Base-by-base conservation (phyloP, 2,888 invertebrate genomes). In the Ennomos quercinarius region DNA sequence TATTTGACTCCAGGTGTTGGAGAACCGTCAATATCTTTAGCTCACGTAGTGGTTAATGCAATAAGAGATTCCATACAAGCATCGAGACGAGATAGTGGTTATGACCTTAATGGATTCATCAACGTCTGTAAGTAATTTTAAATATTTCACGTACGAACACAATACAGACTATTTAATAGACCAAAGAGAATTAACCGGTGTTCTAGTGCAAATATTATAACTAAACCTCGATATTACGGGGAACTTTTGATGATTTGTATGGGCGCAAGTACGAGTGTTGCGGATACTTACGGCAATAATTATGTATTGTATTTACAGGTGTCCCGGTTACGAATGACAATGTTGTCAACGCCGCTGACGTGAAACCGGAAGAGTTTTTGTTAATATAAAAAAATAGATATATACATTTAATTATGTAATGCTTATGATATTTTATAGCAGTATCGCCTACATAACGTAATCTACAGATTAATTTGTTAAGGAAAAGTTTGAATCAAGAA, bases 281-380 rank as follows among this genome's bases (percentile, higher is more conserved):
- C 10, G 13, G 10, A 35, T 42, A 12, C 10, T n/a, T 11, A 17
- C 3, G 35, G 39, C 37, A 38, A 12, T n/a, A n/a, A n/a, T n/a
- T n/a, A n/a, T n/a, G n/a, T n/a, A n/a, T 57, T 50, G 27, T 41
- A 59, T 51, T 72, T 71, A 13, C 78, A 83, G 83, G 69, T 50
- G 74, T 82, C 52, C 80, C 81, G 45, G 83, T 79, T 10, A 77
- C 79, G 38, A 75, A 81, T 54, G 79, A 83, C 64, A 77, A 71
- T 46, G 71, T 77, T 34, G 62, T 78, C 38, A 70, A 72, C 61
- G 79, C 74, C 8, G 74, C 78, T 41, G 72, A 76, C 39, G 76
- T 76, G 36, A 78, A 73, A 62, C 67, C 78, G 52, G 76, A 79
- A 44, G 82, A 84, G 62, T 81, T 73, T 71, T 61, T 78, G 44